phyloP scores from a whole-genome alignment of 2,888 invertebrate genomes.

The Sarcophaga carnaria region DNA sequence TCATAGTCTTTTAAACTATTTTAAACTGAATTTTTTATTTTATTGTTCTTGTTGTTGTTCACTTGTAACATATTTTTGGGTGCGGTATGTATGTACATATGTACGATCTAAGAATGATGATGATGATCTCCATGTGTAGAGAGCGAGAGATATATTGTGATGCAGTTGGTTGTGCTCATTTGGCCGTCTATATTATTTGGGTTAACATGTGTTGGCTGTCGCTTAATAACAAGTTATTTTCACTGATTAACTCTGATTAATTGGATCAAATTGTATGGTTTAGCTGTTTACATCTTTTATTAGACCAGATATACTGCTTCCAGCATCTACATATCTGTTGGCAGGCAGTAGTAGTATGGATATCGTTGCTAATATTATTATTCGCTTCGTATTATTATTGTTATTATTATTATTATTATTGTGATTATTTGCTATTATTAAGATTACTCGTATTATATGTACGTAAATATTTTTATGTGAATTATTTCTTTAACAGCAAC shows the following conservation, averaged over 20 bases:
- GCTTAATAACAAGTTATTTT: slow-evolving; percentile 70
- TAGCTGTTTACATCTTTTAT: slow-evolving; percentile 62
- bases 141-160: not conserved
- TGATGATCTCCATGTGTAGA: slow-evolving; percentile 34
- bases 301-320: slow-evolving; percentile 44
- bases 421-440: slow-evolving; percentile 44
- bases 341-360: not conserved
- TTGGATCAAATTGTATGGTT: slow-evolving; percentile 69
- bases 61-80: slow-evolving; percentile 37
- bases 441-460: slow-evolving; percentile 27
- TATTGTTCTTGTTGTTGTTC: not conserved
- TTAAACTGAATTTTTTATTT: not conserved
- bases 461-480: slow-evolving; percentile 52
- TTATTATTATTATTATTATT: not conserved
- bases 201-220: slow-evolving; percentile 70
- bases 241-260: slow-evolving; percentile 70
- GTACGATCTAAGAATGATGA: slow-evolving; percentile 40
- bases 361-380: slow-evolving; percentile 13
- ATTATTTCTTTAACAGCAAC: slow-evolving; percentile 53
- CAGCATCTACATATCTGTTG: not conserved
- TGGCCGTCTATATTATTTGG: slow-evolving; percentile 67
- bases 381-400: slow-evolving; percentile 22
- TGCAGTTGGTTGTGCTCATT: slow-evolving; percentile 61
- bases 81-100: slow-evolving; percentile 49
- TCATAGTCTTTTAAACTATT: not conserved